Percentiles rank a stretch among this genome's conserved stretches.
These are phyloP conservation scores for Ormia ochracea DNA, from an alignment of 2,888 invertebrate genomes.

Conservation along the genomic window DNA sequence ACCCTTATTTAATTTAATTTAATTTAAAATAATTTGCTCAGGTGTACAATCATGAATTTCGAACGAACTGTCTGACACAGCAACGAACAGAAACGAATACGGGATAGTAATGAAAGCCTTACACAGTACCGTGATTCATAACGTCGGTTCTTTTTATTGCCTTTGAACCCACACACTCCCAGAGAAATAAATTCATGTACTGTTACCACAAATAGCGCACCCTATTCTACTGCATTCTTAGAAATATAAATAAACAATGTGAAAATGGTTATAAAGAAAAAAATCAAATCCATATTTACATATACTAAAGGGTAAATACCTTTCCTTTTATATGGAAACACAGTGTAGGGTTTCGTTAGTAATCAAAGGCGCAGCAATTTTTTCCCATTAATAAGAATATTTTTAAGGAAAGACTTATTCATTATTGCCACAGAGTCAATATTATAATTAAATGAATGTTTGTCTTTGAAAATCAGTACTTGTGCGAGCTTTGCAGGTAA, in stretches of 20 bases:
- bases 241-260: slow-evolving; percentile 1
- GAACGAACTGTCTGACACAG: background rate
- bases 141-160: slow-evolving; percentile 13
- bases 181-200: background rate
- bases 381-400: too few species aligned
- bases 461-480: too few species aligned
- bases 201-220: slow-evolving; percentile 28
- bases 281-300: background rate
- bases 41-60: background rate
- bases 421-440: too few species aligned
- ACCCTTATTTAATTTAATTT: background rate
- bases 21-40: too few species aligned
- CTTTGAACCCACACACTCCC: background rate
- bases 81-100: background rate
- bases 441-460: too few species aligned
- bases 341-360: too few species aligned
- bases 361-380: too few species aligned
- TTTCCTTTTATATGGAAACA: background rate
- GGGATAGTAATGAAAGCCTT: slow-evolving; percentile 39
- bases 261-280: background rate
- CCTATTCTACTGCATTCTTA: slow-evolving; percentile 6
- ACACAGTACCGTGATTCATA: slow-evolving; percentile 59
- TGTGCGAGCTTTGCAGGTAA: too few species aligned
- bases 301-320: background rate
- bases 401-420: too few species aligned